A percentile compares a stretch with the other conserved stretches of the same genome.
These are phyloP conservation scores for Ctenopoma multispine DNA, from an alignment of 2,797 vertebrate genomes.

Conservation along the genomic window DNA sequence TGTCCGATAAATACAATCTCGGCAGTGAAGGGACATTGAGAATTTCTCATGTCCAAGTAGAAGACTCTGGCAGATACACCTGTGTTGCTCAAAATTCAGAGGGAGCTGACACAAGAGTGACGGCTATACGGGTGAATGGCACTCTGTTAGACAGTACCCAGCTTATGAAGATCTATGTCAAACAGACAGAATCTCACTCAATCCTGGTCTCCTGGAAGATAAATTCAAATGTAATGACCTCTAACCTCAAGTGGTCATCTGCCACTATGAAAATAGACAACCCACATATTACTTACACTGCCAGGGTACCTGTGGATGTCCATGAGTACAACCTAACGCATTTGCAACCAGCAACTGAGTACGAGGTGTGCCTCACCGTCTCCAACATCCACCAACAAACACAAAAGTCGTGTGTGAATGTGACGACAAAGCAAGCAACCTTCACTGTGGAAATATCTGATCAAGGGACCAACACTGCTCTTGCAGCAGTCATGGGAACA, in stretches of 20 bases:
- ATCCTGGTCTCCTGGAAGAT: conserved; percentile 97
- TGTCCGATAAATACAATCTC: conserved; percentile 92
- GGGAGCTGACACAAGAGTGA: conserved; percentile 93
- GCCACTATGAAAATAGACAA: conserved; percentile 99
- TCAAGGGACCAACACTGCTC: conserved; percentile 91
- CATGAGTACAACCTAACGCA: conserved; percentile 98
- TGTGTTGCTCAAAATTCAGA: conserved; percentile 94
- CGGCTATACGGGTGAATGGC: conserved; percentile 92
- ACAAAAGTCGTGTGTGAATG: conserved; percentile 94
- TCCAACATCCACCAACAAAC: conserved; percentile 93
- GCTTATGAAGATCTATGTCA: conserved; percentile 94
- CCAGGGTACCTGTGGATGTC: conserved; percentile 94
- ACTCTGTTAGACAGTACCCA: conserved; percentile 92
- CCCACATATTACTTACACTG: conserved; percentile 96
- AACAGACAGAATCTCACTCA: conserved; percentile 93
- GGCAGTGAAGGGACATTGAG: conserved; percentile 91
- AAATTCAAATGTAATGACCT: conserved; percentile 94
- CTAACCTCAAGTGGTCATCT: conserved; percentile 96
- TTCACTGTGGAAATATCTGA: conserved; percentile 90
- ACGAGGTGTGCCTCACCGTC: conserved; percentile 95
- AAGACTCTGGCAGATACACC: conserved; percentile 96
- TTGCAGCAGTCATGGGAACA: conserved; percentile 93
- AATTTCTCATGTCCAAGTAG: conserved; percentile 89
- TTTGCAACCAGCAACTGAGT: conserved; percentile 94
- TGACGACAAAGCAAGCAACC: conserved; percentile 91